Conservation (phyloP, 2,888 invertebrate species). For the Luperina testacea region DNA sequence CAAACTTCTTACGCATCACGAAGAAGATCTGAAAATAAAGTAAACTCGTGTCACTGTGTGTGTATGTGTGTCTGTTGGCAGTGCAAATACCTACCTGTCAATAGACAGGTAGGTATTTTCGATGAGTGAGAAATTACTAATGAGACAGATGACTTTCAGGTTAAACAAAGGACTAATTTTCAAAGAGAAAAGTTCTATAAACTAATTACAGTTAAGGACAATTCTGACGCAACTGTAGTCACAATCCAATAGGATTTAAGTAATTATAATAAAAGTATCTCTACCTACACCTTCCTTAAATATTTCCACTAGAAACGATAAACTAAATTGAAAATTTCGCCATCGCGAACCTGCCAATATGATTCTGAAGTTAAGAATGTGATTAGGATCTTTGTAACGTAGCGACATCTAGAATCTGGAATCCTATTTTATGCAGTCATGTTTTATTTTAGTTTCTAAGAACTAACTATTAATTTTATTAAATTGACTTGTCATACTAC, state of each 20-base stretch:
- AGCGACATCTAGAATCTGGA: not conserved
- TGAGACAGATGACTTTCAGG: not conserved
- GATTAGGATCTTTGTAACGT: not conserved
- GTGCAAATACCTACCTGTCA: too few species aligned
- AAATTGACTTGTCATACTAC: not conserved
- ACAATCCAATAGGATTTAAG: not conserved
- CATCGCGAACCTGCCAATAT: not conserved
- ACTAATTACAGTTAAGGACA: not conserved
- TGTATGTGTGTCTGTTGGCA: too few species aligned
- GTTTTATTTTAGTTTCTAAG: not conserved
- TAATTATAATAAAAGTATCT: not conserved
- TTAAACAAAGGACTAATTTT: not conserved
- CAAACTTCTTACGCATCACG: slow-evolving; percentile 97
- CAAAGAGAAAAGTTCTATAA: not conserved
- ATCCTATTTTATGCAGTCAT: not conserved
- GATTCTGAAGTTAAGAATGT: not conserved
- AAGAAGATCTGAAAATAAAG: slow-evolving; percentile 93
- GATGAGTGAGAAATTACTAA: not conserved
- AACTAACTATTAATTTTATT: not conserved
- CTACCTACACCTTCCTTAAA: not conserved
- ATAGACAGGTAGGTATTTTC: not conserved
- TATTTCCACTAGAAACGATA: not conserved
- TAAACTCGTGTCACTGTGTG: slow-evolving; percentile 9
- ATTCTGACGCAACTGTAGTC: not conserved
- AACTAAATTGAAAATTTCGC: not conserved